A percentile compares a stretch with the other conserved stretches of the same genome.
Evolutionary conservation across 2,797 vertebrate species (phyloP).

Genomic region (Argentina silus): DNA sequence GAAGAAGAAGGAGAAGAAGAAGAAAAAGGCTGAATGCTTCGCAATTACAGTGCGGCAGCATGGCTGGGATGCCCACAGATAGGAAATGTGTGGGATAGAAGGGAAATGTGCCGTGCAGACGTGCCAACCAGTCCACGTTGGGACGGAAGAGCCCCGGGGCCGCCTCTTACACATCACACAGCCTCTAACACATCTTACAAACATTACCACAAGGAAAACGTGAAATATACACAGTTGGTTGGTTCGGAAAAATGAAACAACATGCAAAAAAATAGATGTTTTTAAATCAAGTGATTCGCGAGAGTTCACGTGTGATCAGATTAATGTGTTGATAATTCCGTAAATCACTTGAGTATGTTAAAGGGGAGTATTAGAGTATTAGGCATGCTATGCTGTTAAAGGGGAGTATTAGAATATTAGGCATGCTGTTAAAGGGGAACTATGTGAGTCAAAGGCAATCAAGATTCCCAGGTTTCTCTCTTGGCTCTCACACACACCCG

Average conservation of each 20-base stretch:
- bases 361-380: too few species aligned
- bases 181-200: slow-evolving; percentile 72
- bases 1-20: slow-evolving; percentile 46
- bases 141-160: slow-evolving; percentile 81
- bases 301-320: slow-evolving; percentile 58
- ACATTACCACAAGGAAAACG: slow-evolving; percentile 61
- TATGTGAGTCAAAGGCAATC: slow-evolving; percentile 45
- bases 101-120: slow-evolving; percentile 86
- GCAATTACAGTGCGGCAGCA: slow-evolving; percentile 82
- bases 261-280: slow-evolving; percentile 43
- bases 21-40: slow-evolving; percentile 76
- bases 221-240: slow-evolving; percentile 65
- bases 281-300: slow-evolving; percentile 61
- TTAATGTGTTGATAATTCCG: slow-evolving; percentile 52
- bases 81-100: slow-evolving; percentile 85
- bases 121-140: slow-evolving; percentile 82
- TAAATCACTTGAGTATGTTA: not conserved
- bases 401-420: slow-evolving; percentile 27
- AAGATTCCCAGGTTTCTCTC: slow-evolving; percentile 40
- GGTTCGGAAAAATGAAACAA: slow-evolving; percentile 42
- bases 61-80: slow-evolving; percentile 85
- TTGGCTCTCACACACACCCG: slow-evolving; percentile 54
- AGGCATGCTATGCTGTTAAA: too few species aligned
- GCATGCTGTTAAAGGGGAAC: slow-evolving; percentile 29
- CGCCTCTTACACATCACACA: slow-evolving; percentile 67